Evolutionary conservation across 2,113 vertebrate species (phyloP).

Genomic region (Myotis yumanensis): DNA sequence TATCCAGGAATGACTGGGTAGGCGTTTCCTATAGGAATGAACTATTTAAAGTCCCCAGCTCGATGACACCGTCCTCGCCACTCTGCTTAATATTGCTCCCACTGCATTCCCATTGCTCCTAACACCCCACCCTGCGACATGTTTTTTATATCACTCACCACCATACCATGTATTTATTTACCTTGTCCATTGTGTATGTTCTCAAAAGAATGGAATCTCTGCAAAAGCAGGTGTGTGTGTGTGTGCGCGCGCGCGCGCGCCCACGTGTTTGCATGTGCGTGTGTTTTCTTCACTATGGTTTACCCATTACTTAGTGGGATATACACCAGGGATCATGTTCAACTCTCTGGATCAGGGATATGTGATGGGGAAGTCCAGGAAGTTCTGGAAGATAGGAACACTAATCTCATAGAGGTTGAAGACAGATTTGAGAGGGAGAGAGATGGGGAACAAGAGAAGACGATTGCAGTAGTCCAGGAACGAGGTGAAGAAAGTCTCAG

Average conservation of each 20-base stretch:
- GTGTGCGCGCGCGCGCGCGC: accelerated
- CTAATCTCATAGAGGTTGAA: not conserved
- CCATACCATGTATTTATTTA: not conserved
- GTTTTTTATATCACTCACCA: not conserved
- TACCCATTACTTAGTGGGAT: not conserved
- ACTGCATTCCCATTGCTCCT: not conserved
- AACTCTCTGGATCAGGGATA: not conserved
- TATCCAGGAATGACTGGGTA: not conserved
- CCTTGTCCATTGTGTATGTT: not conserved
- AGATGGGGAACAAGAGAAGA: not conserved
- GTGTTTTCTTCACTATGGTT: not conserved
- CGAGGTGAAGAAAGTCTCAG: not conserved
- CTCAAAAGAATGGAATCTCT: not conserved
- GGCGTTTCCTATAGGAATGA: not conserved
- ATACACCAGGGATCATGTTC: not conserved
- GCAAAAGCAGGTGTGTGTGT: not conserved
- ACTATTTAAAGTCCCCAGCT: too few relatives aligned
- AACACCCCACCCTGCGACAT: accelerated
- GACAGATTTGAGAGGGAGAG: not conserved
- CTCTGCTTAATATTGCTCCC: not conserved
- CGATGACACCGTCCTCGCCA: not conserved
- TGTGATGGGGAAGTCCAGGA: not conserved
- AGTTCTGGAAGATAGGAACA: not conserved
- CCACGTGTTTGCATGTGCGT: not conserved
- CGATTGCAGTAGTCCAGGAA: not conserved